These are phyloP conservation scores for Syrphus vitripennis DNA, from an alignment of 2,888 invertebrate species.

Conservation along the genomic window DNA sequence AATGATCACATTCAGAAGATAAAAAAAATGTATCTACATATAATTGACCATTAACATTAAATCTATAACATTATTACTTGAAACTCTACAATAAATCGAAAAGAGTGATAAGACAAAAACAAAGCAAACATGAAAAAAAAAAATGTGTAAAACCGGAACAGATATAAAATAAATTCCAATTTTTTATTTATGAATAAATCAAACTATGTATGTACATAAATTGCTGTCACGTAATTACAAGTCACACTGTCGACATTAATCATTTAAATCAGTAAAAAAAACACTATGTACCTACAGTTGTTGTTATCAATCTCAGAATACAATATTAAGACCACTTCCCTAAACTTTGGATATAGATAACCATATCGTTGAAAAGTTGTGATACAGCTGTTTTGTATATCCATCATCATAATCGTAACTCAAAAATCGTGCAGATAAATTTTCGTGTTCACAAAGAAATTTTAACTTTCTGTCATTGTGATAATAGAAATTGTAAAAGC, in stretches of 20 bases:
- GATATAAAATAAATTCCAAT: conserved; percentile 15
- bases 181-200: conserved; percentile 34
- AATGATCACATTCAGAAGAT: background rate
- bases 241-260: conserved; percentile 46
- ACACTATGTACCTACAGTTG: background rate
- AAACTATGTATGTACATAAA: no score
- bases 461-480: background rate
- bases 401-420: background rate
- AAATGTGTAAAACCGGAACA: background rate
- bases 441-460: background rate
- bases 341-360: no score
- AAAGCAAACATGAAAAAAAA: background rate
- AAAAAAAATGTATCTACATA: background rate
- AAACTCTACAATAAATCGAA: background rate
- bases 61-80: background rate
- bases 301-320: background rate
- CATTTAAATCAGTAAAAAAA: conserved; percentile 10
- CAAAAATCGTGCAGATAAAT: conserved; percentile 8
- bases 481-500: background rate
- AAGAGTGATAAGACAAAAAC: background rate
- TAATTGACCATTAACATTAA: background rate
- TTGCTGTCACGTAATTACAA: conserved; percentile 53
- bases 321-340: background rate
- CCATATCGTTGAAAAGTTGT: background rate
- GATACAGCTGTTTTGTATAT: background rate